Conservation (phyloP, 2,888 invertebrate genomes). For the Mythimna ferrago region DNA sequence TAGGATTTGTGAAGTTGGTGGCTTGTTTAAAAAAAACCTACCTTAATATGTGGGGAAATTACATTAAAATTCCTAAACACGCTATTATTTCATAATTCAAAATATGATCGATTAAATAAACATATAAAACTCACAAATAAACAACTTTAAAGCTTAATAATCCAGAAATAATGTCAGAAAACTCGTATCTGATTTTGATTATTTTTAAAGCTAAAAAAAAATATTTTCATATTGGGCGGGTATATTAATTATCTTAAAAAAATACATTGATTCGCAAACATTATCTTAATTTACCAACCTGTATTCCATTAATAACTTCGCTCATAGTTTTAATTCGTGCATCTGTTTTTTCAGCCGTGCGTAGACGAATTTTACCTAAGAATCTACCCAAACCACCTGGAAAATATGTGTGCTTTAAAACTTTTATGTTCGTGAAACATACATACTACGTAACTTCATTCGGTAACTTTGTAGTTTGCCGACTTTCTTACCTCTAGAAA, state of each 20-base stretch:
- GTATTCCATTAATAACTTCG: constrained; percentile 97
- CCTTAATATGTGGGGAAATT: not conserved
- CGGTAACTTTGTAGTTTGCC: constrained; percentile 1
- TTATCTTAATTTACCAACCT: constrained; percentile 90
- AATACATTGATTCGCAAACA: constrained; percentile 2
- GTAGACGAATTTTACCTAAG: constrained; percentile 91
- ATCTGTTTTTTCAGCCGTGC: constrained; percentile 96
- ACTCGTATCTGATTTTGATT: not conserved
- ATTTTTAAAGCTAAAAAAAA: not conserved
- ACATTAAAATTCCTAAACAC: too few relatives aligned
- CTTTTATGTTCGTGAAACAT: constrained; percentile 8
- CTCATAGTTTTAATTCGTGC: constrained; percentile 97
- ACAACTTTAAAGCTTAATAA: not conserved
- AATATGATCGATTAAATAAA: not conserved
- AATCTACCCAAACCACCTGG: constrained; percentile 89
- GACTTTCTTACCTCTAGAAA: not conserved
- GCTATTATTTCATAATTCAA: not conserved
- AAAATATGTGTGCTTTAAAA: constrained; percentile 54
- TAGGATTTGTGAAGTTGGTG: not conserved
- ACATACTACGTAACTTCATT: not conserved
- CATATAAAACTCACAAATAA: not conserved
- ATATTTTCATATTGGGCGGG: not conserved
- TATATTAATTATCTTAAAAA: constrained; percentile 1
- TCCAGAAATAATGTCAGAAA: not conserved
- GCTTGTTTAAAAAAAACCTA: too few relatives aligned